phyloP scores from a whole-genome alignment of 2,113 vertebrate species.

The Phaethornis superciliosus region DNA sequence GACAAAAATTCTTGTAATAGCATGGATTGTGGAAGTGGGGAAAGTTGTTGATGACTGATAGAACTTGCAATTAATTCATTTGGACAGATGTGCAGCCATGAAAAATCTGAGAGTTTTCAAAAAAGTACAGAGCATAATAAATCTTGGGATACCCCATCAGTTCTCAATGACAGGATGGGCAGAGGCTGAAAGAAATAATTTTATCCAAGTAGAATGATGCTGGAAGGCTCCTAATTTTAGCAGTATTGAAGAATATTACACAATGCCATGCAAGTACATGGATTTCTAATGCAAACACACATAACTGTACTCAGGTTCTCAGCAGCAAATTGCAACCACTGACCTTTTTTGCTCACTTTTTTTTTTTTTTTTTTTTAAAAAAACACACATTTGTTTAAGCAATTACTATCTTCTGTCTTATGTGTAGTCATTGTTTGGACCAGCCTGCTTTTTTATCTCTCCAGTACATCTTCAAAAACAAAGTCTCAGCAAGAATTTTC shows the following conservation, averaged over 20 bases:
- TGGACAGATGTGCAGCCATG: not conserved
- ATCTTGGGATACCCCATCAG: not conserved
- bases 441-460: not conserved
- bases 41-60: not conserved
- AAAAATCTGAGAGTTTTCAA: not conserved
- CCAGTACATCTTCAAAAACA: not conserved
- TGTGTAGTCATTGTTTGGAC: not conserved
- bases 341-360: not conserved
- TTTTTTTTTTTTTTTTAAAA: not conserved
- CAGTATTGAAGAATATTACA: not conserved
- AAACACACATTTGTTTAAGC: constrained; percentile 20
- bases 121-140: not conserved
- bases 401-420: not conserved
- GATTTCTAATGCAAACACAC: not conserved
- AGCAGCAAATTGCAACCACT: not conserved
- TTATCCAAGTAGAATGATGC: not conserved
- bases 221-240: not conserved
- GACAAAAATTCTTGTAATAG: not conserved
- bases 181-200: not conserved
- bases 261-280: not conserved
- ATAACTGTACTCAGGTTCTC: not conserved
- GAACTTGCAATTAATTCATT: not conserved
- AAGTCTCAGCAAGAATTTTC: constrained; percentile 37
- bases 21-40: rapidly evolving
- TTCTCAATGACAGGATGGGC: not conserved